Evolutionary conservation across 2,797 vertebrate genomes (phyloP).

Genomic region (Silurus aristotelis): DNA sequence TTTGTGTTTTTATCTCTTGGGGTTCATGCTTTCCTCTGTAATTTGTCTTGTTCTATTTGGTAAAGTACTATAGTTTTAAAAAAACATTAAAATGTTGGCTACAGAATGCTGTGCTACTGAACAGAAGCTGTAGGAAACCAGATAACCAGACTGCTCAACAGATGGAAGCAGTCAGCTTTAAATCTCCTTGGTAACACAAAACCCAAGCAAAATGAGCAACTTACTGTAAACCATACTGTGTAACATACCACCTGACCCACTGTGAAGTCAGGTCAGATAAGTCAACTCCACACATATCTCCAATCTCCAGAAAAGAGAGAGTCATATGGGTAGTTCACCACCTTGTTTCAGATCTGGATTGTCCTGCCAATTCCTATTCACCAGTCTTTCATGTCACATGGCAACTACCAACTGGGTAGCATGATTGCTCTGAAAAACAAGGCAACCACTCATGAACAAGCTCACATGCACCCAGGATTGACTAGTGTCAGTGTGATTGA

Average conservation of each 20-base stretch:
- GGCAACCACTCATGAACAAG: neutral
- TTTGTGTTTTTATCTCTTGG: neutral
- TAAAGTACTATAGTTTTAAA: neutral
- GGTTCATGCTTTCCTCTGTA: neutral
- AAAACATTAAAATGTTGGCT: neutral
- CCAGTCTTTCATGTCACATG: neutral
- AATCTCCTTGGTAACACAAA: neutral
- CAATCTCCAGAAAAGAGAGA: neutral
- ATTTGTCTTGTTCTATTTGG: neutral
- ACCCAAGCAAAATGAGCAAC: neutral
- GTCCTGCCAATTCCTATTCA: neutral
- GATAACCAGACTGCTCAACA: neutral
- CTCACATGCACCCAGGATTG: neutral
- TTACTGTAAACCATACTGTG: neutral
- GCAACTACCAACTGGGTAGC: neutral
- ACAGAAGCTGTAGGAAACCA: neutral
- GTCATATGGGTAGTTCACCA: neutral
- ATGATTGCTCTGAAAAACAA: neutral
- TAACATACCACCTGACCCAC: neutral
- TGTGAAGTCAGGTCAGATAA: too few relatives aligned
- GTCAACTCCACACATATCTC: neutral
- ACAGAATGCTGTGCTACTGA: neutral
- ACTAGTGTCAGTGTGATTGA: too few relatives aligned
- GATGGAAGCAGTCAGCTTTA: neutral
- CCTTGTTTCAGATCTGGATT: neutral